These are phyloP conservation scores for Procambarus virginalis DNA, from an alignment of 1,140 invertebrate species.

Conservation along the genomic window DNA sequence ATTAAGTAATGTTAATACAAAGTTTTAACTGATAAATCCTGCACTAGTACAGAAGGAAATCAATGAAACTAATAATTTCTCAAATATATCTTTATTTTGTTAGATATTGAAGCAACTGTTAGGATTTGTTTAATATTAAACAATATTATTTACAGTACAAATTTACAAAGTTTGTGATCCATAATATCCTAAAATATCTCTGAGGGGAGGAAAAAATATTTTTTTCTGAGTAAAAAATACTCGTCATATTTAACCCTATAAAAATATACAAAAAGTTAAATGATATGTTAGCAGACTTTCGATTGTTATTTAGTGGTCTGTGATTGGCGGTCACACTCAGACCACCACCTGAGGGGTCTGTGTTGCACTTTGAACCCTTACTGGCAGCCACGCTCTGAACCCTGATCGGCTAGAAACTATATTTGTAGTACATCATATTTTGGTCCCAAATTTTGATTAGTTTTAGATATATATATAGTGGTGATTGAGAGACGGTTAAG, in stretches of 20 bases:
- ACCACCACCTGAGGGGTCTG: not conserved
- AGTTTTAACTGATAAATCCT: no score
- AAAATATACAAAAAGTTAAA: not conserved
- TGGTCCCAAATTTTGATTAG: no score
- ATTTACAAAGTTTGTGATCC: not conserved
- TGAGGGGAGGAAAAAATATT: not conserved
- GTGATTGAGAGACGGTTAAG: no score
- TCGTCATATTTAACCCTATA: not conserved
- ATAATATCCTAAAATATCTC: not conserved
- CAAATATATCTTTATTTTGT: conserved; percentile 10
- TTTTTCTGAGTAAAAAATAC: not conserved
- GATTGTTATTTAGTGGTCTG: no score
- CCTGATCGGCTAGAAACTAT: not conserved
- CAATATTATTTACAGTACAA: not conserved
- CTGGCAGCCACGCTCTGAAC: not conserved
- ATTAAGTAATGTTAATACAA: no score
- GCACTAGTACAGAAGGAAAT: not conserved
- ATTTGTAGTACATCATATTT: no score
- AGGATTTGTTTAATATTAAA: conserved; percentile 4
- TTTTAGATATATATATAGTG: no score
- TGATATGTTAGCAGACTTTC: not conserved
- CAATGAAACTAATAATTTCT: not conserved
- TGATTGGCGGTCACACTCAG: no score
- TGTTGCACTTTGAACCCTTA: not conserved
- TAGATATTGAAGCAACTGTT: conserved; percentile 1